Evolutionary conservation across 2,113 vertebrate genomes (phyloP).

Genomic region (Vireo altiloquus): DNA sequence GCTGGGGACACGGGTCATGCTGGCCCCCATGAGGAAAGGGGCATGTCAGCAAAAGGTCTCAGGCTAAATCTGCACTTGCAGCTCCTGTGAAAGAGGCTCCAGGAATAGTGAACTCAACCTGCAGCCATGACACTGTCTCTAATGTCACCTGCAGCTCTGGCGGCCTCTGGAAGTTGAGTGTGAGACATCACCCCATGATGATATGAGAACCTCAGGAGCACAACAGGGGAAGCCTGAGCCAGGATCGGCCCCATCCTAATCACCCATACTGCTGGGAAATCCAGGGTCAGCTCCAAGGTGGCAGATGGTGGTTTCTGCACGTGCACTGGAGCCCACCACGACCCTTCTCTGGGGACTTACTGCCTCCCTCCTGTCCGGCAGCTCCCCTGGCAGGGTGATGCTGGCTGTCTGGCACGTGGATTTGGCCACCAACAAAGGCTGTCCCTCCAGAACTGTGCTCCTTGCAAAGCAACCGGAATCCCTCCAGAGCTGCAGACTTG

Average conservation of each 20-base stretch:
- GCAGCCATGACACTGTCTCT: neutral
- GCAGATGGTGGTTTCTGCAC: neutral
- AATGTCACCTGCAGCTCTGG: neutral
- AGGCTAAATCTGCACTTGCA: neutral
- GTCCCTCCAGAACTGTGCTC: neutral
- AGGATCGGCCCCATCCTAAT: neutral
- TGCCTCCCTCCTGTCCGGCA: neutral
- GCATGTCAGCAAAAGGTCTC: neutral
- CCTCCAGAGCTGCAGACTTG: neutral
- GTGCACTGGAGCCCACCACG: rapidly evolving
- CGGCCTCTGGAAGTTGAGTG: neutral
- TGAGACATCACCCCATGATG: neutral
- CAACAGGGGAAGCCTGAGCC: neutral
- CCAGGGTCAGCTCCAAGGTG: rapidly evolving
- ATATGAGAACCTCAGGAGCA: neutral
- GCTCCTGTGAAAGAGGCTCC: neutral
- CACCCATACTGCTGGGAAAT: neutral
- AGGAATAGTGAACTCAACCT: neutral
- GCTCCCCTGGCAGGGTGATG: neutral
- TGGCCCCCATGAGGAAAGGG: neutral
- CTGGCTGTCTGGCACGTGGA: neutral
- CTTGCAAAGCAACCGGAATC: neutral
- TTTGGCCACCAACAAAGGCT: neutral
- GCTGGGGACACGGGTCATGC: rapidly evolving
- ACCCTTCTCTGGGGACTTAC: neutral